Percentiles rank a stretch among this genome's conserved stretches.
Evolutionary conservation across 2,888 invertebrate species (phyloP).

Genomic region (Petrolisthes cinctipes): DNA sequence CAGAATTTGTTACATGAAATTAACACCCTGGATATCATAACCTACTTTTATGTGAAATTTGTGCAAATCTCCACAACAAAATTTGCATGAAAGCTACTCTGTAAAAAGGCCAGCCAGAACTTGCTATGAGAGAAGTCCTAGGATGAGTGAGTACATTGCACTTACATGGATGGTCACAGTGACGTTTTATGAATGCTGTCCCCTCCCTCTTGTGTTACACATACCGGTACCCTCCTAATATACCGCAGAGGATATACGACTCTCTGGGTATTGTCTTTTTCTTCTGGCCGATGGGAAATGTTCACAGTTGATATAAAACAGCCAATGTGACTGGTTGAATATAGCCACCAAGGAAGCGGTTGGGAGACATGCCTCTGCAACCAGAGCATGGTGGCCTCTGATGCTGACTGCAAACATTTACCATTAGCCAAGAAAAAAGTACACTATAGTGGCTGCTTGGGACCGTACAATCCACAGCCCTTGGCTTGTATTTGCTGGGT

Average conservation of each 20-base stretch:
- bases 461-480: neutral
- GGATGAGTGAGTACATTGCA: constrained; percentile 18
- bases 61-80: constrained; percentile 39
- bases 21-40: constrained; percentile 48
- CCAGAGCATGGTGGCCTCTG: no score
- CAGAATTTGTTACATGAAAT: constrained; percentile 52
- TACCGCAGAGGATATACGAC: no score
- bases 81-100: neutral
- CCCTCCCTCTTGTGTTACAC: no score
- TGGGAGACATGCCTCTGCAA: no score
- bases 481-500: constrained; percentile 2
- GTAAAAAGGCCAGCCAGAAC: neutral
- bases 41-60: constrained; percentile 20
- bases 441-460: neutral
- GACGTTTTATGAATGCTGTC: neutral
- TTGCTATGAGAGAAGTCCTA: neutral
- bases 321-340: no score
- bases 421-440: no score
- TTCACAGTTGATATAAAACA: no score
- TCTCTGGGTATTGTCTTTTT: no score
- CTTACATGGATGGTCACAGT: constrained; percentile 10
- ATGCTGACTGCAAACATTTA: no score
- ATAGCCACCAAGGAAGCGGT: no score
- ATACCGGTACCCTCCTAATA: no score
- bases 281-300: no score